Conservation (phyloP, 2,113 vertebrate species). For the Burhinus bistriatus region DNA sequence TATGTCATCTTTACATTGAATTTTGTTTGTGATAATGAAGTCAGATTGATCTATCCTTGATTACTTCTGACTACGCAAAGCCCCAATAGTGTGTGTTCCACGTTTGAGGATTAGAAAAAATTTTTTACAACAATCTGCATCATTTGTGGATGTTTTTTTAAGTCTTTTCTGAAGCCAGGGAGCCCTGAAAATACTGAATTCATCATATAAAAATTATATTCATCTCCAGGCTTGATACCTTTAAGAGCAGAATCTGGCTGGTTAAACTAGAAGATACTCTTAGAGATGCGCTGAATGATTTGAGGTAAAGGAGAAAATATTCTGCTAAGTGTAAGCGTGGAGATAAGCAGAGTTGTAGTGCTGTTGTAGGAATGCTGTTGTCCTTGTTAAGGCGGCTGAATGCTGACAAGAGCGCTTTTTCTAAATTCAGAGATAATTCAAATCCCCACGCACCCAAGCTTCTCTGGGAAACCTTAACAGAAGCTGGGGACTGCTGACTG, state of each 20-base stretch:
- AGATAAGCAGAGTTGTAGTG: neutral
- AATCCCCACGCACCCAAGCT: neutral
- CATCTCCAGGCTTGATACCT: rapidly evolving
- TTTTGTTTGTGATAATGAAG: neutral
- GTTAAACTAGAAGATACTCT: neutral
- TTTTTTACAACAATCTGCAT: neutral
- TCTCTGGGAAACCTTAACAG: neutral
- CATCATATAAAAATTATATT: neutral
- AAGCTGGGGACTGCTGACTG: neutral
- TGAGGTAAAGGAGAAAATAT: neutral
- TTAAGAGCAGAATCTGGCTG: neutral
- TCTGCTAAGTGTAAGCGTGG: neutral
- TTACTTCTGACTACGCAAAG: neutral
- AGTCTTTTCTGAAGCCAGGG: neutral
- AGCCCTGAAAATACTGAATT: neutral
- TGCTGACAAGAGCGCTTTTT: neutral
- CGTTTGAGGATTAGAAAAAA: neutral
- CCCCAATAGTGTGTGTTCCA: neutral
- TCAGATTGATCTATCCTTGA: neutral
- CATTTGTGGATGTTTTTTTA: neutral
- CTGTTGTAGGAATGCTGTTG: neutral
- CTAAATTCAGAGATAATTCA: neutral
- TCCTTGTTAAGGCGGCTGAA: neutral
- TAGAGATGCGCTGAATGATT: neutral
- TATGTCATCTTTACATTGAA: neutral